These are phyloP conservation scores for Bos indicus DNA, from an alignment of 2,113 vertebrate species.

Conservation along the genomic window DNA sequence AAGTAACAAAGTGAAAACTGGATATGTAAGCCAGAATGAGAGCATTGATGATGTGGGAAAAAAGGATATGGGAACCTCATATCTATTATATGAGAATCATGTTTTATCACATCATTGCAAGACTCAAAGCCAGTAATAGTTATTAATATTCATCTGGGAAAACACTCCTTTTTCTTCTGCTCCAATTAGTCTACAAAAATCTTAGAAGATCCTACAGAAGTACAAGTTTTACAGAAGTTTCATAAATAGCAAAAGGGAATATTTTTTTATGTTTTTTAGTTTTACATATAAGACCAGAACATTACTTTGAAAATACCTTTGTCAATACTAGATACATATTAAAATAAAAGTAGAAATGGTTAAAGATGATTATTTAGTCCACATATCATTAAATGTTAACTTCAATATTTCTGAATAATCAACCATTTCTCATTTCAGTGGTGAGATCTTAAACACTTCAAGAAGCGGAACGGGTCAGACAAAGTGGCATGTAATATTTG, in stretches of 20 bases:
- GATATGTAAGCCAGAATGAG: not conserved
- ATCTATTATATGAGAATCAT: not conserved
- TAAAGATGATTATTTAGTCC: not conserved
- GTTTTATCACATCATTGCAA: not conserved
- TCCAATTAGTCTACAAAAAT: not conserved
- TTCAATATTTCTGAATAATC: constrained; percentile 11
- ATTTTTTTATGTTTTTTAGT: not conserved
- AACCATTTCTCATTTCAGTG: not conserved
- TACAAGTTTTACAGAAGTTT: not conserved
- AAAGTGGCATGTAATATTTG: not conserved
- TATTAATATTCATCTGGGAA: not conserved
- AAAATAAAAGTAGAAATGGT: not conserved
- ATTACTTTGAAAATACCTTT: not conserved
- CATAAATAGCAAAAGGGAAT: not conserved
- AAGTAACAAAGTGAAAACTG: not conserved
- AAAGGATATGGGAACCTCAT: not conserved
- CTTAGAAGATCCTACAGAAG: not conserved
- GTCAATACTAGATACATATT: not conserved
- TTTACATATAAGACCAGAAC: not conserved
- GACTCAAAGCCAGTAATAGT: not conserved
- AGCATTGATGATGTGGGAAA: not conserved
- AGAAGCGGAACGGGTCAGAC: not conserved
- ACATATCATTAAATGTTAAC: not conserved
- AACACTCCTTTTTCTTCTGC: not conserved
- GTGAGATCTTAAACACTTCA: not conserved